These are phyloP conservation scores for Drosophila dunni DNA, from an alignment of 1,140 invertebrate species.

Conservation along the genomic window DNA sequence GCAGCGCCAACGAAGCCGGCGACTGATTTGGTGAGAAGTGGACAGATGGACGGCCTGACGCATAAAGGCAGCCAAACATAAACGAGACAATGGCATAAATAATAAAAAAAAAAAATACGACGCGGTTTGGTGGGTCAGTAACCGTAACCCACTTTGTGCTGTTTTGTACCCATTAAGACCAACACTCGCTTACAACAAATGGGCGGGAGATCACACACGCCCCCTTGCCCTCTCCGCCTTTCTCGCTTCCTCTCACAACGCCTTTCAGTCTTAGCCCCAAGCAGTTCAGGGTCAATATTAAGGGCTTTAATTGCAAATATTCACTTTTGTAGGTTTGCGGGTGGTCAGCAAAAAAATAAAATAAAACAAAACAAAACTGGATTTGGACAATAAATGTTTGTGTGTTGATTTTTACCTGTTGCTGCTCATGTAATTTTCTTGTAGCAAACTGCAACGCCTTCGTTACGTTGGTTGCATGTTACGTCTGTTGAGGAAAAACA, in stretches of 20 bases:
- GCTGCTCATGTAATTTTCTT: conserved; percentile 60
- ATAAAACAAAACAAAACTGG: conserved; percentile 15
- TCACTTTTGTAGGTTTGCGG: background rate
- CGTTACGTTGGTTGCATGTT: conserved; percentile 59
- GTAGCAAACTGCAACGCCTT: conserved; percentile 40
- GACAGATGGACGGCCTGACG: conserved; percentile 14
- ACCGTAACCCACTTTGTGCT: conserved; percentile 64
- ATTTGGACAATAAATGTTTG: conserved; percentile 2
- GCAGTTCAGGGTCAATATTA: conserved; percentile 66
- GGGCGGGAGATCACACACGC: conserved; percentile 39
- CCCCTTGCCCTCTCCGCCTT: background rate
- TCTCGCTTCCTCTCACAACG: too few species aligned
- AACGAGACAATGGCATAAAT: conserved; percentile 66
- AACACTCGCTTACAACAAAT: conserved; percentile 13
- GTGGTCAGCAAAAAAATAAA: conserved; percentile 32
- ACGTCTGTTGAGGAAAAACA: conserved; percentile 46
- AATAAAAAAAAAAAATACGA: conserved; percentile 17
- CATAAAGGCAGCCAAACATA: conserved; percentile 43
- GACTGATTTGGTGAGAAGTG: conserved; percentile 59
- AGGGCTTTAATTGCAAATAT: conserved; percentile 45
- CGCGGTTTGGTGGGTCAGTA: conserved; percentile 59
- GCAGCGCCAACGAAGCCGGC: conserved; percentile 24
- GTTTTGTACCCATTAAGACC: conserved; percentile 8
- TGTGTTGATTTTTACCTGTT: conserved; percentile 24
- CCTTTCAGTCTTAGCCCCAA: conserved; percentile 25